Evolutionary conservation across 2,797 vertebrate genomes (phyloP).

Genomic region (Podarcis siculus): DNA sequence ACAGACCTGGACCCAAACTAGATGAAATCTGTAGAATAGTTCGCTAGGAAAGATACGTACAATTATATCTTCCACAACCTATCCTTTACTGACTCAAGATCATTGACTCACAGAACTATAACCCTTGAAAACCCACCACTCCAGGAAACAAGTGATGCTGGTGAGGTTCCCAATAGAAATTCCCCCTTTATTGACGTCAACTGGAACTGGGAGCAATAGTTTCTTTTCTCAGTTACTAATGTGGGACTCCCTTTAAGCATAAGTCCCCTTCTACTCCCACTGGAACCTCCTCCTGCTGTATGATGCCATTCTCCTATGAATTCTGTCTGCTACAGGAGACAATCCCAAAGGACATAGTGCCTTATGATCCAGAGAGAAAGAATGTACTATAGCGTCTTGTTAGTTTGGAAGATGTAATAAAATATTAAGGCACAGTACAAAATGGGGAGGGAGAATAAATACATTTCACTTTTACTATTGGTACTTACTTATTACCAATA

Average conservation of each 20-base stretch:
- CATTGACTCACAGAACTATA: neutral
- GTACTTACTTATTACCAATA: conserved; percentile 66
- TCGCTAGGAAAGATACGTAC: neutral
- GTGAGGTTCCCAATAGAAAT: too few species aligned
- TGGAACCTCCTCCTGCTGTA: neutral
- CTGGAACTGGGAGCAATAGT: neutral
- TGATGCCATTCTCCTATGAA: neutral
- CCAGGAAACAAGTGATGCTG: neutral
- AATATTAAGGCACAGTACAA: conserved; percentile 52
- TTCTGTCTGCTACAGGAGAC: neutral
- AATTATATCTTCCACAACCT: neutral
- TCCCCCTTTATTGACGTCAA: neutral
- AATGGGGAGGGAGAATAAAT: conserved; percentile 43
- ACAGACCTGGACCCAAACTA: neutral
- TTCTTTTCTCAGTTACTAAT: neutral
- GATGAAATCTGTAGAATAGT: neutral
- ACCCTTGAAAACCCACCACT: neutral
- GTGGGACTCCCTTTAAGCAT: neutral
- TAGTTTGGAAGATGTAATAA: conserved; percentile 61
- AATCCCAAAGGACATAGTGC: neutral
- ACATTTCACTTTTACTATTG: conserved; percentile 44
- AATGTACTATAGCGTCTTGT: conserved; percentile 48
- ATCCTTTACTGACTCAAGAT: neutral
- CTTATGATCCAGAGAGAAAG: conserved; percentile 14
- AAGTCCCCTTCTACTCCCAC: neutral